Evolutionary conservation across 2,113 vertebrate species (phyloP).

Genomic region (Athene cunicularia): DNA sequence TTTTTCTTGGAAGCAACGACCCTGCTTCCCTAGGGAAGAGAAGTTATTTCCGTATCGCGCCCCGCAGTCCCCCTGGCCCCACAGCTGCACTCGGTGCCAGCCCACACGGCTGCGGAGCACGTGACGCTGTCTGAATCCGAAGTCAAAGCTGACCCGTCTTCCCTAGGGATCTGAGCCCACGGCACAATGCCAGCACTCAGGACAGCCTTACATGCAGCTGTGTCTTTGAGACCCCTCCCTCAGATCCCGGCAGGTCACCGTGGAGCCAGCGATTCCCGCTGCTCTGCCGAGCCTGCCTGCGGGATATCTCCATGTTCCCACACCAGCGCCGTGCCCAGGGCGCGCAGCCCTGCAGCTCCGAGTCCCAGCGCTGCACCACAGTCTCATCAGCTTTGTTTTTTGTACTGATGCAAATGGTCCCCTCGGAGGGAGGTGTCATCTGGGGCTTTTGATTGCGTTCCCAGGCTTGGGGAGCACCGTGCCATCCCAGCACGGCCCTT

Average conservation of each 20-base stretch:
- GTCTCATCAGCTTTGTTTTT: not conserved
- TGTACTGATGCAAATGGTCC: not conserved
- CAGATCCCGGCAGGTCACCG: not conserved
- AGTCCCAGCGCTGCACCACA: accelerated
- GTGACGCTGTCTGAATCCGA: accelerated
- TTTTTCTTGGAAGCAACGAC: not conserved
- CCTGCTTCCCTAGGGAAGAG: not conserved
- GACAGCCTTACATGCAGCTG: not conserved
- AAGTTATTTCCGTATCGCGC: not conserved
- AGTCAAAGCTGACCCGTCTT: not conserved
- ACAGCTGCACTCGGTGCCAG: not conserved
- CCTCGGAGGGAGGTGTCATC: not conserved
- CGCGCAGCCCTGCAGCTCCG: not conserved
- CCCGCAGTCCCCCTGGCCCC: not conserved
- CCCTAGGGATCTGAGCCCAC: not conserved
- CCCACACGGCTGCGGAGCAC: not conserved
- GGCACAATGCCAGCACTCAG: not conserved
- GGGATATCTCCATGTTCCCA: not conserved
- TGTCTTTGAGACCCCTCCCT: not conserved
- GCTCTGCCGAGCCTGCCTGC: not conserved
- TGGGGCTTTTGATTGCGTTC: not conserved
- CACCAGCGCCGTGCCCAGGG: accelerated
- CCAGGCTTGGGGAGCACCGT: not conserved
- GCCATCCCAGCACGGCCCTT: not conserved
- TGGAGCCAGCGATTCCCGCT: not conserved